Evolutionary conservation across 1,140 invertebrate genomes (phyloP), one percentile per base, ranked within the genome.

Genomic region (Drosophila athabasca): DNA sequence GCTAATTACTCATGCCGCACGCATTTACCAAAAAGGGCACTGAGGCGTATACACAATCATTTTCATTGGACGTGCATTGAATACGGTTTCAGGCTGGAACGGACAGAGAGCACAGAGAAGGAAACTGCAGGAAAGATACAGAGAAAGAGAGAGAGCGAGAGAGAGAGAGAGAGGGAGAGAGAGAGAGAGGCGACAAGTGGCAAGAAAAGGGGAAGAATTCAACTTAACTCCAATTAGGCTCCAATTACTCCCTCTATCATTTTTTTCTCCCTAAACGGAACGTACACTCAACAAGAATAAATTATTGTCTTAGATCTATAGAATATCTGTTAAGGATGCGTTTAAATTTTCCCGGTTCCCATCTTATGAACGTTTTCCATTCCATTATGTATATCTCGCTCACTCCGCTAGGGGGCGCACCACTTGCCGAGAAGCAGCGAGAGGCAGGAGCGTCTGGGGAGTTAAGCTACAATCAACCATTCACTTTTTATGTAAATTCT

Each of bases 41-140:
- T 87, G 79, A 88, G 82, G 79, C 84, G 83, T 88, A 88, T 87
- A 88, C 82, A 87, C 82, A 87, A 87, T 87, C 81, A 87, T 83
- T 87, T 87, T 79, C 84, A 75, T 43, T 50, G 70, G 77, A 87
- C 82, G 82, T 87, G 82, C 83, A 89, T 69, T 76, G 82, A 83
- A 87, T 87, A 58, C 55, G 64, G 62, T 73, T 55, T 29, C n/a
- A 57, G 62, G 59, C 58, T 24, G 3, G 39, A 48, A 44, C 6
- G 29, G 17, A 31, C 11, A 17, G 29, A 19, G 17, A 19, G 17
- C n/a, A n/a, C n/a, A 19, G 17, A 19, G 17, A 39, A 46, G 49
- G 35, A 68, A 49, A 61, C n/a, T 49, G 22, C 46, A 31, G 19
- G 15, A 7, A 5, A 39, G 19, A 43, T 6, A 44, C 24, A 35